These are phyloP conservation scores for Drosophila neotestacea DNA, from an alignment of 2,888 invertebrate genomes.

Conservation along the genomic window DNA sequence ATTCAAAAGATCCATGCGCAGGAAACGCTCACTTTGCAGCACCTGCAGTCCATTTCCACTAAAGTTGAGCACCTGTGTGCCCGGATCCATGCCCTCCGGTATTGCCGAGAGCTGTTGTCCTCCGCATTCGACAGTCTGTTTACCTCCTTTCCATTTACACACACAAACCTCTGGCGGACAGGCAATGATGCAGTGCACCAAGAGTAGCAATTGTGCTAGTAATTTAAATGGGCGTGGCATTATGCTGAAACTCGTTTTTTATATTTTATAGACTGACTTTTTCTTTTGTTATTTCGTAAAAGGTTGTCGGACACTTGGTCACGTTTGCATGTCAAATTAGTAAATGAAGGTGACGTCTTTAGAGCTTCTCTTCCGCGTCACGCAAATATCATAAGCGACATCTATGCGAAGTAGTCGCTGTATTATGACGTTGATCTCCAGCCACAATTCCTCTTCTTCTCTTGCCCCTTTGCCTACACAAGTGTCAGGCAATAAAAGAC, in stretches of 20 bases:
- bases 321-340: constrained; percentile 79
- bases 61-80: constrained; percentile 95
- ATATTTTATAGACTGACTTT: constrained; percentile 2
- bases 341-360: constrained; percentile 51
- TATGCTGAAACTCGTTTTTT: constrained; percentile 8
- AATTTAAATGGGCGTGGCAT: constrained; percentile 42
- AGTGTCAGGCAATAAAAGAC: constrained; percentile 68
- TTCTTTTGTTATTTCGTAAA: constrained; percentile 1
- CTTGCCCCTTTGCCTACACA: constrained; percentile 47
- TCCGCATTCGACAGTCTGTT: constrained; percentile 95
- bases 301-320: constrained; percentile 57
- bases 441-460: constrained; percentile 15
- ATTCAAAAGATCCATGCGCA: constrained; percentile 92
- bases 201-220: constrained; percentile 5
- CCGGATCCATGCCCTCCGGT: constrained; percentile 92
- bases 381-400: constrained; percentile 60
- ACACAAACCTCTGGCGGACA: constrained; percentile 91
- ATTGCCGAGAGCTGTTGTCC: constrained; percentile 91
- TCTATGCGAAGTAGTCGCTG: constrained; percentile 36
- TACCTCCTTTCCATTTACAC: constrained; percentile 97
- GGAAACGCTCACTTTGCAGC: constrained; percentile 92
- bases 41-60: constrained; percentile 93
- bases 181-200: constrained; percentile 44
- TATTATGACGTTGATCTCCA: constrained; percentile 50
- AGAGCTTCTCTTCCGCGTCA: constrained; percentile 49